Conservation (phyloP, 1,140 invertebrate species). For the Hirudo medicinalis region DNA sequence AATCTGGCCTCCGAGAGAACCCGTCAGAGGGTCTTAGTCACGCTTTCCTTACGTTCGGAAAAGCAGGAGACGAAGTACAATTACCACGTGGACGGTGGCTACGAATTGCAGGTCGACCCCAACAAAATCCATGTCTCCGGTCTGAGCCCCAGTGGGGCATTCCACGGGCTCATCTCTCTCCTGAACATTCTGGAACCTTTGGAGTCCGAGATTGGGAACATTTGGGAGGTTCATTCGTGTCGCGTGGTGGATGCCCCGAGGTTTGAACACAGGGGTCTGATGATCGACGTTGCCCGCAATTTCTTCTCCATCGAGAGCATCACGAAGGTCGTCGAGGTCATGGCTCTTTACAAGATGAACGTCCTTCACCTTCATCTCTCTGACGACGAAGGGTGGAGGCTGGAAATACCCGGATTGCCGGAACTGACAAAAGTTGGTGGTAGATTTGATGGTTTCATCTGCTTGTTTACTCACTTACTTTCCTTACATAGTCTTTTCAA, state of each 20-base stretch:
- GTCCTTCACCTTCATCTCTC: constrained; percentile 36
- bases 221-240: too few relatives aligned
- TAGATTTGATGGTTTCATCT: background rate
- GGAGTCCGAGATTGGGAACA: too few relatives aligned
- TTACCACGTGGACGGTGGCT: background rate
- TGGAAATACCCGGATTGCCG: constrained; percentile 33
- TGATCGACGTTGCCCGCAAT: constrained; percentile 35
- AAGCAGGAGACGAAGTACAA: background rate
- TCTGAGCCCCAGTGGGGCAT: background rate
- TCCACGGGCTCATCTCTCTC: constrained; percentile 9
- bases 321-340: constrained; percentile 24
- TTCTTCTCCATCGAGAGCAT: constrained; percentile 28
- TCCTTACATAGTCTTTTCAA: too few relatives aligned
- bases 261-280: constrained; percentile 34
- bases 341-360: constrained; percentile 38
- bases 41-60: too few relatives aligned
- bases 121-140: background rate
- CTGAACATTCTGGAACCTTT: background rate
- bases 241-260: constrained; percentile 29
- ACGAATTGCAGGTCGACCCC: background rate
- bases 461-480: too few relatives aligned
- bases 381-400: constrained; percentile 39
- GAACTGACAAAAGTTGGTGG: constrained; percentile 34
- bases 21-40: too few relatives aligned
- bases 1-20: background rate